phyloP scores from a whole-genome alignment of 2,113 vertebrate species.

The Syngnathus typhle region DNA sequence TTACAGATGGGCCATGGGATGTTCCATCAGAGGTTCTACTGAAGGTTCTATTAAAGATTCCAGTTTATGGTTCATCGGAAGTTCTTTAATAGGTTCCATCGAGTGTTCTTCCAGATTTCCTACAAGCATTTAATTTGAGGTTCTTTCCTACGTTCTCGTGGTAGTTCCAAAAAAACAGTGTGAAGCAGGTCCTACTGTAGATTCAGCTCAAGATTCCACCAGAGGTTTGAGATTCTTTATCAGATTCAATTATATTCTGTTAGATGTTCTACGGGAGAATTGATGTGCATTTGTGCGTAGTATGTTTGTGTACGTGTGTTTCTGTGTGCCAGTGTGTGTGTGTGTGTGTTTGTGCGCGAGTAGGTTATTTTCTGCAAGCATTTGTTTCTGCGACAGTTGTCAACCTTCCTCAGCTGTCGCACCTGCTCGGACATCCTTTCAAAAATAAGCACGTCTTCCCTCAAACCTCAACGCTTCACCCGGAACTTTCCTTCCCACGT shows the following conservation, averaged over 20 bases:
- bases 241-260: background rate
- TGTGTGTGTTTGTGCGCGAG: too few relatives aligned
- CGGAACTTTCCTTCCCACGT: background rate
- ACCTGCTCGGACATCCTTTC: constrained; percentile 55
- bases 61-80: background rate
- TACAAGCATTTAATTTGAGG: too few relatives aligned
- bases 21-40: background rate
- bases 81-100: too few relatives aligned
- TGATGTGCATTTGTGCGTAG: background rate
- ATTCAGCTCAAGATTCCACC: too few relatives aligned
- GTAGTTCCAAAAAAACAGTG: too few relatives aligned
- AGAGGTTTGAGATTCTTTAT: too few relatives aligned
- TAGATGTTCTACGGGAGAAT: background rate
- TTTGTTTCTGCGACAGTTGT: constrained; percentile 54
- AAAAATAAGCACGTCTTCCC: constrained; percentile 27
- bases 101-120: too few relatives aligned
- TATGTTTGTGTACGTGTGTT: background rate
- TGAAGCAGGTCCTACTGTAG: too few relatives aligned
- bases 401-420: constrained; percentile 64
- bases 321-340: background rate
- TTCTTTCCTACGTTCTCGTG: too few relatives aligned
- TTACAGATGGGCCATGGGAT: background rate
- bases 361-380: constrained; percentile 3
- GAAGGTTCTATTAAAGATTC: background rate
- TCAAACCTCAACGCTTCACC: constrained; percentile 1